These are phyloP conservation scores for Pitangus sulphuratus DNA, from an alignment of 2,797 vertebrate genomes.

Conservation along the genomic window DNA sequence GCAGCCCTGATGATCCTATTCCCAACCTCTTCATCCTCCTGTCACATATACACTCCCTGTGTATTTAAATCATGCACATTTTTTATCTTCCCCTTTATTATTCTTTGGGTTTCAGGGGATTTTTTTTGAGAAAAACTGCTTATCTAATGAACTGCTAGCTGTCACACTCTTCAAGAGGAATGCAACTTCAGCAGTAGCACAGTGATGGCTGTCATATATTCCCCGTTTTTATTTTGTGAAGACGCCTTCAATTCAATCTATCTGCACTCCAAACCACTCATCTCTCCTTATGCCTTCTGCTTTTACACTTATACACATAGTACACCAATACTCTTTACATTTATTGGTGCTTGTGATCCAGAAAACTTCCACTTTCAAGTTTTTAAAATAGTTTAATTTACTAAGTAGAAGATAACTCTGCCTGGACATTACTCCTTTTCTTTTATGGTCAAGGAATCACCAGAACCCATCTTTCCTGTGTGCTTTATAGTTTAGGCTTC, in stretches of 20 bases:
- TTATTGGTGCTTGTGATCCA: not conserved
- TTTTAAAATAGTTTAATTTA: not conserved
- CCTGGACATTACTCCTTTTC: not conserved
- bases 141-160: not conserved
- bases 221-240: not conserved
- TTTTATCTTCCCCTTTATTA: not conserved
- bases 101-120: fast-evolving
- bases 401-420: not conserved
- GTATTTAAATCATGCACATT: not conserved
- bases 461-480: not conserved
- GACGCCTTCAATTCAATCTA: not conserved
- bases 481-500: not conserved
- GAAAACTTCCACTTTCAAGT: not conserved
- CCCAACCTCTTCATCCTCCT: not conserved
- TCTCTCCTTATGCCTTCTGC: not conserved
- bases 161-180: not conserved
- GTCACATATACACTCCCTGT: not conserved
- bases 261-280: not conserved
- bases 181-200: not conserved
- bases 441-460: slow-evolving; percentile 26
- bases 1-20: not conserved
- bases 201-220: not conserved
- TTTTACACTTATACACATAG: not conserved
- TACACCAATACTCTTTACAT: not conserved
- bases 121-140: not conserved